These are phyloP conservation scores for Penaeus monodon DNA, from an alignment of 2,888 invertebrate species.

Conservation along the genomic window DNA sequence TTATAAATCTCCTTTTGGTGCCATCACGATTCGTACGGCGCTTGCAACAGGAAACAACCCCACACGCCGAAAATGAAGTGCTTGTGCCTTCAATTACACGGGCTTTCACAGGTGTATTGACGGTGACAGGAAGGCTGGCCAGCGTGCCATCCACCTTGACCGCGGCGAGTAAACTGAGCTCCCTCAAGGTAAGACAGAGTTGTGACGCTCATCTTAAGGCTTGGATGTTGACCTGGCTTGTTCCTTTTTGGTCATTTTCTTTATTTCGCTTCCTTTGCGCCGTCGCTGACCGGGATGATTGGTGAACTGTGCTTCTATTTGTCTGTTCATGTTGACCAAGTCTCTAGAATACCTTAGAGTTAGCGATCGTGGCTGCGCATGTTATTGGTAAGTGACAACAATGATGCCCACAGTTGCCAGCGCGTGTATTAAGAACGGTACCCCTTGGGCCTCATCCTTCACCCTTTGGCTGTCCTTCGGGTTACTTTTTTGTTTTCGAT, in stretches of 20 bases:
- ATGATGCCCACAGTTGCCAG: constrained; percentile 15
- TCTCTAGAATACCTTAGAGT: neutral
- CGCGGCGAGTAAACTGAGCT: constrained; percentile 24
- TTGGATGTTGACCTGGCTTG: constrained; percentile 14
- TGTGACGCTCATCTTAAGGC: constrained; percentile 14
- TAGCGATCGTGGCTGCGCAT: neutral
- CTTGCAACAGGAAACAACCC: neutral
- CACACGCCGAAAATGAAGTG: neutral
- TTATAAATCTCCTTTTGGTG: neutral
- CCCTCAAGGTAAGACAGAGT: constrained; percentile 9
- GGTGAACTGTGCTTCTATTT: neutral
- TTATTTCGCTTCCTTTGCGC: neutral
- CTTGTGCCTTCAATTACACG: neutral
- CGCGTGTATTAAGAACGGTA: neutral
- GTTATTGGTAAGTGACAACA: constrained; percentile 17
- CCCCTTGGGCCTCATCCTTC: constrained; percentile 2
- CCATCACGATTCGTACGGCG: neutral
- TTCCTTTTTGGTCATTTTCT: neutral
- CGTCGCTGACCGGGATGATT: neutral
- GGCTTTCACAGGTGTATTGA: constrained; percentile 3
- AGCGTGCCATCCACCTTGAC: constrained; percentile 15
- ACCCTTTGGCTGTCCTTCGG: constrained; percentile 8
- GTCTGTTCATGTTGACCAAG: neutral
- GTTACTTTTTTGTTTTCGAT: neutral
- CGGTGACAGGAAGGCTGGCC: neutral